Evolutionary conservation across 2,797 vertebrate genomes (phyloP).

Genomic region (Syndactyla subalaris): DNA sequence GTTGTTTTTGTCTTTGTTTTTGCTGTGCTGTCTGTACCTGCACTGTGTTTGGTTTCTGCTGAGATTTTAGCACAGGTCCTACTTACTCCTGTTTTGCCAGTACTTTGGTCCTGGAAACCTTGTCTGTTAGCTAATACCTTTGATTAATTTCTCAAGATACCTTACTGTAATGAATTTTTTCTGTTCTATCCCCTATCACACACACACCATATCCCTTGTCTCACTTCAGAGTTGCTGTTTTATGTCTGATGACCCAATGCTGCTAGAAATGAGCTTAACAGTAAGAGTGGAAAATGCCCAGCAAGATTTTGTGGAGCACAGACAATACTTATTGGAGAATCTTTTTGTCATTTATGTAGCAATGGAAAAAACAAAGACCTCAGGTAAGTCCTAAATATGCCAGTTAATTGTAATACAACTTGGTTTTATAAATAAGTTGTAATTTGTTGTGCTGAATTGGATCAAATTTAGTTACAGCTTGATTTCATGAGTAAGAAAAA

Average conservation of each 20-base stretch:
- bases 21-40: conserved; percentile 11
- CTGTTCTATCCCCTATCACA: background rate
- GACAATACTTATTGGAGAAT: conserved; percentile 93
- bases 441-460: background rate
- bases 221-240: conserved; percentile 80
- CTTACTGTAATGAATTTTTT: background rate
- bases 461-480: background rate
- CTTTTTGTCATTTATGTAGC: conserved; percentile 90
- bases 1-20: conserved; percentile 41
- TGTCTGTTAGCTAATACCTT: background rate
- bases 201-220: background rate
- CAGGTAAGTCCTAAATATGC: conserved; percentile 68
- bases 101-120: background rate
- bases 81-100: background rate
- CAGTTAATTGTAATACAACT: background rate
- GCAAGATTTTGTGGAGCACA: conserved; percentile 90
- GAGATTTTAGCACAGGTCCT: conserved; percentile 11
- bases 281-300: conserved; percentile 83
- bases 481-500: background rate
- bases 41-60: background rate
- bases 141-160: background rate
- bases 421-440: background rate
- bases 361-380: conserved; percentile 75
- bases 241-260: conserved; percentile 80
- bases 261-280: conserved; percentile 91